Conservation (phyloP, 92 coral and sea anemone species). For the Pocillopora meandrina region DNA sequence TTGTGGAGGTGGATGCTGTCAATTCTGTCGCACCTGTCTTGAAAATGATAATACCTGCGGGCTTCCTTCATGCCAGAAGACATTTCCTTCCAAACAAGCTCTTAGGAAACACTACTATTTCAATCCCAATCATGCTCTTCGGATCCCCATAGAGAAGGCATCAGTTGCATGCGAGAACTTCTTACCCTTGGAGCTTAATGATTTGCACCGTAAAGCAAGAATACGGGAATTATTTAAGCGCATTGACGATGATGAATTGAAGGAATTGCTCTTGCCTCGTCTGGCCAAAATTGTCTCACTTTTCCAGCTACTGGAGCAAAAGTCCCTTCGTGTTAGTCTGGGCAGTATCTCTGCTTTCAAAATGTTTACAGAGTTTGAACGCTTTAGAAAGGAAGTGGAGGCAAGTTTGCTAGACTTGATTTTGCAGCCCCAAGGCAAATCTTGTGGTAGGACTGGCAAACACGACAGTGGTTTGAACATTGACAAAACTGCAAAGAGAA, state of each 20-base stretch:
- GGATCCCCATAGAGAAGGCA: conserved; percentile 9
- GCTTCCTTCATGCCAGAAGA: conserved; percentile 1
- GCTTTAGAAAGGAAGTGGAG: conserved; percentile 40
- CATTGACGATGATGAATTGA: conserved; percentile 23
- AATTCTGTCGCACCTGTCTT: not conserved
- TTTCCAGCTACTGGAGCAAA: conserved; percentile 30
- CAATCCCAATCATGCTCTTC: conserved; percentile 15
- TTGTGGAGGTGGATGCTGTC: conserved; percentile 28
- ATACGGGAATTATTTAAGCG: conserved; percentile 33
- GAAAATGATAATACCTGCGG: not conserved
- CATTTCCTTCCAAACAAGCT: not conserved
- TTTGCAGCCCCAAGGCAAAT: conserved; percentile 11
- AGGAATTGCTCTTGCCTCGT: conserved; percentile 21
- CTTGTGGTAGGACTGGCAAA: not conserved
- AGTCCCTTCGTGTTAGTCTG: conserved; percentile 19
- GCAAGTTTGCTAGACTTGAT: conserved; percentile 11
- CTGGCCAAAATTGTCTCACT: conserved; percentile 26
- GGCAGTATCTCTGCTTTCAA: conserved; percentile 27
- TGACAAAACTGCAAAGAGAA: not conserved
- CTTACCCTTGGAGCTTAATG: conserved; percentile 17
- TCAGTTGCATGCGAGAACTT: conserved; percentile 21
- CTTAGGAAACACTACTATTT: conserved; percentile 26
- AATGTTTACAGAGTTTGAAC: conserved; percentile 51
- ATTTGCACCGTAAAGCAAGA: conserved; percentile 23
- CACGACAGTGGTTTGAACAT: not conserved